Conservation (phyloP, 1,140 invertebrate genomes). For the Ganaspis sp. region DNA sequence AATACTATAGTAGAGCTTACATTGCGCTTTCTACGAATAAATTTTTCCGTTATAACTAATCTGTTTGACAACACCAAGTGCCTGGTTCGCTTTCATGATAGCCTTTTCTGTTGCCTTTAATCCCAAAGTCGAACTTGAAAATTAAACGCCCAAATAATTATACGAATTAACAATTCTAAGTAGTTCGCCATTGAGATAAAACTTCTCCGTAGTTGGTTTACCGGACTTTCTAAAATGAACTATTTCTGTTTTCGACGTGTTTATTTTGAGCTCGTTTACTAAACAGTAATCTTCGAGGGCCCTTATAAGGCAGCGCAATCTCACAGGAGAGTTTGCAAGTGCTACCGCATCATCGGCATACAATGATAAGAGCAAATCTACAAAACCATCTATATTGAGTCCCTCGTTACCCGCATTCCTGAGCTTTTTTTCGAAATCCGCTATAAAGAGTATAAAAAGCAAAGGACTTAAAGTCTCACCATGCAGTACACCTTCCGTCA, state of each 20-base stretch:
- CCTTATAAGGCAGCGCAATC: not conserved
- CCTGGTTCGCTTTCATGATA: too few relatives aligned
- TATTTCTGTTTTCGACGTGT: slow-evolving; percentile 26
- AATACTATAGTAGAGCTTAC: too few relatives aligned
- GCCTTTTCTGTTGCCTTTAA: not conserved
- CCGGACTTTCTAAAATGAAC: slow-evolving; percentile 7
- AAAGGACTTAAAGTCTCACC: too few relatives aligned
- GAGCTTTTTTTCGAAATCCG: not conserved
- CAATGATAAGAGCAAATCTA: slow-evolving; percentile 6
- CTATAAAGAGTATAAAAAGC: too few relatives aligned
- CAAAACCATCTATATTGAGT: not conserved
- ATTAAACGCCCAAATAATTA: not conserved
- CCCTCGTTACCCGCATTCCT: not conserved
- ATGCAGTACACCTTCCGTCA: too few relatives aligned
- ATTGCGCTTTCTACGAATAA: too few relatives aligned
- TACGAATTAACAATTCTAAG: not conserved
- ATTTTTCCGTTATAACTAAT: too few relatives aligned
- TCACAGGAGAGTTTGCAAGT: not conserved
- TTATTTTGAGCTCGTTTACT: not conserved
- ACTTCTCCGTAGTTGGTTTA: not conserved
- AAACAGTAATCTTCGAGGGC: not conserved
- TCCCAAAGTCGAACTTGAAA: not conserved
- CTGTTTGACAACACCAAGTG: too few relatives aligned
- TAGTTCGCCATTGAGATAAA: not conserved
- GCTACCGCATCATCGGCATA: slow-evolving; percentile 32